Evolutionary conservation across 1,140 invertebrate genomes (phyloP), one percentile per base, ranked within the genome.

Genomic region (Andricus grossulariae): DNA sequence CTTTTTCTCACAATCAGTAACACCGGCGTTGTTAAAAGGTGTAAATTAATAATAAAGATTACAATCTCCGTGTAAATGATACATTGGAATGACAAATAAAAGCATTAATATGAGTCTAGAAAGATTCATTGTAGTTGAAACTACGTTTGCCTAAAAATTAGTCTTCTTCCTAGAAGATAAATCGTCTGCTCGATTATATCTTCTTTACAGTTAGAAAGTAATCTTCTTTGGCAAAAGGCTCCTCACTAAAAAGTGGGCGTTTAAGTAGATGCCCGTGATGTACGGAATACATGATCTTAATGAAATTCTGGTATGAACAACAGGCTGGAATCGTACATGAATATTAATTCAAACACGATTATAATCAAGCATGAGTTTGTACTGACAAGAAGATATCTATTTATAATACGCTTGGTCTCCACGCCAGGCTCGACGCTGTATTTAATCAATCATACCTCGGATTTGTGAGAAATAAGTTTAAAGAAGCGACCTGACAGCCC

Each of bases 281-380:
- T 66, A 66, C 25, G 21, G 25, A 66, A 66, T n/a, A 66, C 60
- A 21, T 66, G 60, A 66, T 66, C 60, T 45, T 66, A 66, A 66
- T 66, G 60, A 66, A 66, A 66, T 66, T 66, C 60, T 66, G 60
- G 60, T 66, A 66, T 66, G 60, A 66, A 66, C 60, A 66, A 66
- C 60, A 66, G 60, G 21, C 60, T 66, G 60, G 25, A 66, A 66
- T 66, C 32, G 25, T 66, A 66, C 60, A 66, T 66, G 60, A 66
- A 66, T 66, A 66, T 66, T 66, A 66, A 66, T 66, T 66, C 60
- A 66, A 66, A 66, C 60, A 66, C 60, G 60, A 66, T 66, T 66
- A 66, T 66, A 66, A 66, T 66, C 60, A 66, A 66, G 60, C 60
- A 45, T 45, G 60, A 66, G 60, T 66, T 66, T 39, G 60, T 66